Evolutionary conservation across 2,113 vertebrate genomes (phyloP), one percentile per base, ranked within the genome.

Genomic region (Ctenodactylus gundi): DNA sequence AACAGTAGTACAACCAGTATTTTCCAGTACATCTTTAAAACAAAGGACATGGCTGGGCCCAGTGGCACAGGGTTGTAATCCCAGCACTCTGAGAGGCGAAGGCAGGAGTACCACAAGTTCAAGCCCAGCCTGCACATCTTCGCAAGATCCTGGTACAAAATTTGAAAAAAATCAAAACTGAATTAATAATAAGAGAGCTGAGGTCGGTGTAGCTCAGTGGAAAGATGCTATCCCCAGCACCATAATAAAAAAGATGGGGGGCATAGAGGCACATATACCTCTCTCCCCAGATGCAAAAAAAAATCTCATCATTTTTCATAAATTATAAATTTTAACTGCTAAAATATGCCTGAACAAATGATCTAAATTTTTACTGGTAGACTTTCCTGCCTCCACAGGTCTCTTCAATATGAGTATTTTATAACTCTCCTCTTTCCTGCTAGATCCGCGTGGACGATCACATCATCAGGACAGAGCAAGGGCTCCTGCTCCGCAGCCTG

Each of bases 381-480:
- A 36, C 0, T 77, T 44, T 46, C 34, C 55, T 27, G 25, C n/a
- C 3, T 29, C 4, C n/a, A n/a, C n/a, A n/a, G n/a, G 39, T 46
- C 1, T 25, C 6, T 49, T 34, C 3, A 1, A 72, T 72, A 12
- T 14, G 12, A n/a, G 14, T 65, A 9, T 68, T 51, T 64, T 86
- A 10, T 46, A 44, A 12, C 65, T 29, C 10, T 46, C 3, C 17
- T 90, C 92, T 88, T 57, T 68, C 36, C 53, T 85, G 70, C 10
- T 90, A 99, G 99, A 98, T 99, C 87, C 99, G 98, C 97, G 97
- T 98, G 60, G 98, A 98, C 27, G 99, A 99, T 21, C 98, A 97
- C 31, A 97, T 99, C 90, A 98, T 99, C 97, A 98, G 98, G 78
- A 99, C 99, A 39, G 99, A 99, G 25, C 99, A 99, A 96, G 99